Evolutionary conservation across 2,888 invertebrate genomes (phyloP).

Genomic region (Frankliniella fusca): DNA sequence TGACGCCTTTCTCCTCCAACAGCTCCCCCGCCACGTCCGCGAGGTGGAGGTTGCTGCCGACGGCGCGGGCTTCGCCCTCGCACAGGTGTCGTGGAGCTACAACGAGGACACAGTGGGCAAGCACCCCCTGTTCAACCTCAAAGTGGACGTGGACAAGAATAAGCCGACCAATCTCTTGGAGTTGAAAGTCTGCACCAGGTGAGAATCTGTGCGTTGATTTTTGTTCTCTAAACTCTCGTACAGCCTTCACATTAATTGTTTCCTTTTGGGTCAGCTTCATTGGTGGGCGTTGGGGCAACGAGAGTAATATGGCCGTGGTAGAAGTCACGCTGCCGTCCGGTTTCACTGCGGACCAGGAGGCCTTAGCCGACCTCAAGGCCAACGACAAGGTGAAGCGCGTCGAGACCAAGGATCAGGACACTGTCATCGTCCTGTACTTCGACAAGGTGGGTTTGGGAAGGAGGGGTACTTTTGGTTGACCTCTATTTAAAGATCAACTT

Average conservation of each 20-base stretch:
- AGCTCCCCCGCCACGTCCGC: conserved; percentile 54
- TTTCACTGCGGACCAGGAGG: conserved; percentile 73
- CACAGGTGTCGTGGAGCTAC: conserved; percentile 72
- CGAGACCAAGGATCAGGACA: conserved; percentile 62
- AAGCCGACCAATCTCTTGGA: conserved; percentile 69
- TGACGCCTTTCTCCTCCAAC: neutral
- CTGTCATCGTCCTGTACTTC: conserved; percentile 64
- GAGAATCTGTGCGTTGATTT: conserved; percentile 38
- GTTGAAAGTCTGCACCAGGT: conserved; percentile 74
- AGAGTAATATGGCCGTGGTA: conserved; percentile 83
- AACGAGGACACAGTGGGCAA: conserved; percentile 79
- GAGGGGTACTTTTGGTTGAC: neutral
- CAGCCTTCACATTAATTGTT: neutral
- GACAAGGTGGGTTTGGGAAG: conserved; percentile 53
- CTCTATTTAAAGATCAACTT: neutral
- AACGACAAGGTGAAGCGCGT: conserved; percentile 59
- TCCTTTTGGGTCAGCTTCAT: conserved; percentile 54
- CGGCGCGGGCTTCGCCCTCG: conserved; percentile 72
- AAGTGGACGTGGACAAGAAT: conserved; percentile 75
- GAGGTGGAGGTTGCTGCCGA: conserved; percentile 66
- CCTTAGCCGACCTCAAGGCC: conserved; percentile 58
- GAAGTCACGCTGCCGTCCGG: conserved; percentile 84
- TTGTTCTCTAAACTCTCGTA: neutral
- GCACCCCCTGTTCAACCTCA: conserved; percentile 77
- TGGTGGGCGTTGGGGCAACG: conserved; percentile 57